These are phyloP conservation scores for Cylas formicarius DNA, from an alignment of 1,140 invertebrate genomes.

Conservation along the genomic window DNA sequence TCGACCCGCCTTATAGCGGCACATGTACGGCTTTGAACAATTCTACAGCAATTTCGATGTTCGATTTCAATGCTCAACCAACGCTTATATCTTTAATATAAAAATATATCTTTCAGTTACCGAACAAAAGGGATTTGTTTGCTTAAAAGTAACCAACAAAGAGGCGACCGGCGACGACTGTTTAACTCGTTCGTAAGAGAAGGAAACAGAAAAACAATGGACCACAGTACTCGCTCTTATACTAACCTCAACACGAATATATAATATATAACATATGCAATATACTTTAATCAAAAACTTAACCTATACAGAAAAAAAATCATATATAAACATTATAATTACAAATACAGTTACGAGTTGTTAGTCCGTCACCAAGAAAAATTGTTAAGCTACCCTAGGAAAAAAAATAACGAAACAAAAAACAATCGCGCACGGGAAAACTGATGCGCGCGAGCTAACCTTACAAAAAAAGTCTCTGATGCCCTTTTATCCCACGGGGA, in stretches of 20 bases:
- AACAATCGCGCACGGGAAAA: neutral
- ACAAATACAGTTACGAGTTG: conserved; percentile 22
- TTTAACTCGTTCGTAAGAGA: conserved; percentile 26
- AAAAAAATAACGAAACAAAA: neutral
- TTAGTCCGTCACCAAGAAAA: conserved; percentile 23
- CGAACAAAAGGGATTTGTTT: conserved; percentile 8
- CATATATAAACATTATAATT: conserved; percentile 31
- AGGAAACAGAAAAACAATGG: conserved; percentile 31
- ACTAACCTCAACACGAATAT: conserved; percentile 32
- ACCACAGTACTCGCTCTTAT: conserved; percentile 39
- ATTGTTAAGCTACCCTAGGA: conserved; percentile 9
- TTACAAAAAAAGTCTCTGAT: conserved; percentile 38
- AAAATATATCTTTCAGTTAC: no score
- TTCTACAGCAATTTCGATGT: conserved; percentile 14
- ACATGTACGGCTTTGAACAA: conserved; percentile 21
- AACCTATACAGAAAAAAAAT: conserved; percentile 28
- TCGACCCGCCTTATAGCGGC: no score
- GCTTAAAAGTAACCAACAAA: conserved; percentile 18
- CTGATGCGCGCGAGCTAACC: conserved; percentile 10
- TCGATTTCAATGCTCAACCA: conserved; percentile 7
- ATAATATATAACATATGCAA: conserved; percentile 33
- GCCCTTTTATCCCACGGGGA: conserved; percentile 43
- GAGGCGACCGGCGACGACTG: conserved; percentile 32
- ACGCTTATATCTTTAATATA: no score
- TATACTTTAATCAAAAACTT: conserved; percentile 31